Evolutionary conservation across 2,797 vertebrate species (phyloP), one percentile per base, ranked within the genome.

Genomic region (Phylloscopus collybita): DNA sequence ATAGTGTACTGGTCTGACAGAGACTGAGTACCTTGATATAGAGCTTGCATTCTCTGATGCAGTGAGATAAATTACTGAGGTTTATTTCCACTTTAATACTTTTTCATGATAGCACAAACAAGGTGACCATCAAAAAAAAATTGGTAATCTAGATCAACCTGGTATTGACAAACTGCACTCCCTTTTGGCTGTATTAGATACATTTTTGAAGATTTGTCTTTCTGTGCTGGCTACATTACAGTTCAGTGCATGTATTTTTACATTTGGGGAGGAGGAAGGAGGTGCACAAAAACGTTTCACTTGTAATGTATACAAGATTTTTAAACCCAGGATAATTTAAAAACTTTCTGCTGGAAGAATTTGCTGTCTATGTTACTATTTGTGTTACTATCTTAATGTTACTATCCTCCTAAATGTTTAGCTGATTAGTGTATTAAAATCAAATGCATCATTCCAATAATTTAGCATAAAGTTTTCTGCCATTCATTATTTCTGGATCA

Each of bases 1-100:
- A 78, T 73, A 76, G 82, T 61, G 65, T 61, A 78, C 29, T 88
- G 30, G 36, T 92, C 59, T 95, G 90, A 90, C 89, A 94, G 67
- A 94, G 82, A 91, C 57, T 69, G 53, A 90, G 32, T 69, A 67
- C 38, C 22, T 88, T 88, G 87, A 88, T 50, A 86, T 0, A 47
- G 57, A 74, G 65, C 83, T 93, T 86, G 26, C 11, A n/a, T 78
- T 83, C 40, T 93, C 50, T 90, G 72, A 78, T 82, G 38, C 22
- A 60, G 34, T 21, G 89, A 94, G 79, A 91, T 87, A 88, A 92
- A 95, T 85, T 76, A 76, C 36, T 53, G 34, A 72, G 29, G 22
- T 88, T 78, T 92, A 64, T 90, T 92, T 66, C 29, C 19, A 61
- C 49, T 91, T 82, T 30, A 76, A 85, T 70, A 60, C 7, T 47